A percentile compares a stretch with the other conserved stretches of the same genome.
Conservation (phyloP, 2,888 invertebrate species). For the Hetaerina titia region DNA sequence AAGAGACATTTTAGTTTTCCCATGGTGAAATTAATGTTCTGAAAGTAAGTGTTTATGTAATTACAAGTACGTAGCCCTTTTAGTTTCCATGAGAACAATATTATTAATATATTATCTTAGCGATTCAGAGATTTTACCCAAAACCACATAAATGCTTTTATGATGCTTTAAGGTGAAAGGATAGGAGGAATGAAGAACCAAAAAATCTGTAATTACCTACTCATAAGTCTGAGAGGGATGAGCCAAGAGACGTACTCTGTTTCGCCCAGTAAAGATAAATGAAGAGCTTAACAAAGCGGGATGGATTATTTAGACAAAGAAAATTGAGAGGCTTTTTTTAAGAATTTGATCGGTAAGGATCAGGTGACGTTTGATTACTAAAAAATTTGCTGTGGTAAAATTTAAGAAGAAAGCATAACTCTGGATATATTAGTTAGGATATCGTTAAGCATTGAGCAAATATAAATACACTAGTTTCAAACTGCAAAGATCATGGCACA, state of each 20-base stretch:
- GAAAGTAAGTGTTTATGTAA: too few relatives aligned
- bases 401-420: too few relatives aligned
- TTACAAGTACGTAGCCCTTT: neutral
- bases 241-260: neutral
- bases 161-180: neutral
- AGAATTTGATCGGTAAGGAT: neutral
- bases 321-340: neutral
- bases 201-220: neutral
- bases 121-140: neutral
- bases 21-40: too few relatives aligned
- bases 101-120: neutral
- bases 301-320: neutral
- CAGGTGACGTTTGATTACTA: neutral
- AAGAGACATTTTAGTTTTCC: too few relatives aligned
- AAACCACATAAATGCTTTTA: constrained; percentile 30
- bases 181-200: neutral
- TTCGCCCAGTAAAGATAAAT: neutral
- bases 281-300: neutral
- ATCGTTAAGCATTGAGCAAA: too few relatives aligned
- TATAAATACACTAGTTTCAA: too few relatives aligned
- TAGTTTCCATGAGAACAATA: neutral
- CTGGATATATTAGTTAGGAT: too few relatives aligned
- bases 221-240: neutral
- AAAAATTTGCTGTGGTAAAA: too few relatives aligned
- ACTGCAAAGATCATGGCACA: too few relatives aligned